Percentiles rank a stretch among this genome's conserved stretches.
Conservation (phyloP, 2,888 invertebrate species). For the Acleris cristana region DNA sequence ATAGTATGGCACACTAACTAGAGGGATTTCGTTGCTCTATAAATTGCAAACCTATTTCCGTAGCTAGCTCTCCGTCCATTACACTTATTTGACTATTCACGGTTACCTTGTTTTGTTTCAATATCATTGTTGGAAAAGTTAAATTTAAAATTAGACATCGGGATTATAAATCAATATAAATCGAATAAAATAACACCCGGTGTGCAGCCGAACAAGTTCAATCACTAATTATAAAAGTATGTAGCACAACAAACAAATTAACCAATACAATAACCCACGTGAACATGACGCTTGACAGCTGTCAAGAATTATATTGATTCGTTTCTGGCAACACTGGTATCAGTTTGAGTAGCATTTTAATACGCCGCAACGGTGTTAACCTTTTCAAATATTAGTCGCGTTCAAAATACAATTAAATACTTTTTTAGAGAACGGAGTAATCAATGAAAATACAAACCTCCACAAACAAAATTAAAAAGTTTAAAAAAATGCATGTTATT, state of each 20-base stretch:
- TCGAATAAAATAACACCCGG: too few relatives aligned
- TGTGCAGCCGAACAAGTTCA: too few relatives aligned
- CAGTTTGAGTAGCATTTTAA: slow-evolving; percentile 4
- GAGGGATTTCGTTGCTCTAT: too few relatives aligned
- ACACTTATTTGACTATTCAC: not conserved
- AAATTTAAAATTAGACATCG: slow-evolving; percentile 37
- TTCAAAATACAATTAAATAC: slow-evolving; percentile 4
- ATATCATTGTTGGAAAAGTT: slow-evolving; percentile 35
- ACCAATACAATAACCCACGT: not conserved
- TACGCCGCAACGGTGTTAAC: not conserved
- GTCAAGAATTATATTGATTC: not conserved
- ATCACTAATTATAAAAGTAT: too few relatives aligned
- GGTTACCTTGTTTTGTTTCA: slow-evolving; percentile 34
- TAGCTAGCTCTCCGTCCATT: too few relatives aligned
- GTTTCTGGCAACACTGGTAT: slow-evolving; percentile 16
- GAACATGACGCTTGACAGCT: not conserved
- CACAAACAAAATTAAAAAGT: slow-evolving; percentile 40
- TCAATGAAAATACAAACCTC: not conserved
- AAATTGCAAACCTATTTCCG: too few relatives aligned
- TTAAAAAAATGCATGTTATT: slow-evolving; percentile 26
- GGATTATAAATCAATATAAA: not conserved
- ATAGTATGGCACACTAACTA: too few relatives aligned
- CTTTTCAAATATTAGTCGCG: not conserved
- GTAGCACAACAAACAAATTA: not conserved
- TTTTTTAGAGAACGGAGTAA: not conserved